Evolutionary conservation across 2,113 vertebrate genomes (phyloP).

Genomic region (Pan troglodytes): DNA sequence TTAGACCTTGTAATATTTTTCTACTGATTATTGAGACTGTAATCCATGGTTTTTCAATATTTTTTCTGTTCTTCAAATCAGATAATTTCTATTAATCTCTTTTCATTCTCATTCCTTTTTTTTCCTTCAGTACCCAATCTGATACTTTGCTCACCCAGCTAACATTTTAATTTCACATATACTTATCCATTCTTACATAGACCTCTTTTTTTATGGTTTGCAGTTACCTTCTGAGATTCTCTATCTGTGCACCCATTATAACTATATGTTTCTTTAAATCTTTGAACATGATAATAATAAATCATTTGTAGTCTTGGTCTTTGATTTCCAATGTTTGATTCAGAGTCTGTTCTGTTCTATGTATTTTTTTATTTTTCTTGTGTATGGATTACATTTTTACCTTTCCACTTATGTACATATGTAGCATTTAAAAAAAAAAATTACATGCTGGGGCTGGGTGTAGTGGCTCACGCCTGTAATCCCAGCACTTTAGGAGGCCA

Average conservation of each 20-base stretch:
- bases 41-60: neutral
- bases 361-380: neutral
- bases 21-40: neutral
- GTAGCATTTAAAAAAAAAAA: neutral
- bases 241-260: neutral
- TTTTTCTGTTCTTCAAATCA: neutral
- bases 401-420: neutral
- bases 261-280: neutral
- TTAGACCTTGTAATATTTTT: neutral
- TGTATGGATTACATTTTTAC: neutral
- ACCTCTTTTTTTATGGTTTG: neutral
- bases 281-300: neutral
- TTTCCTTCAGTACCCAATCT: neutral
- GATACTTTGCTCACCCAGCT: neutral
- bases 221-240: neutral
- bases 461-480: too few species aligned
- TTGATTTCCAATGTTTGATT: neutral
- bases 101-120: neutral
- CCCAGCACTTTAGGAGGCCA: too few species aligned
- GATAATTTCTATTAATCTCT: neutral
- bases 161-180: neutral
- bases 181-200: neutral
- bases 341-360: neutral
- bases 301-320: neutral
- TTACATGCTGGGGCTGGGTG: neutral